Evolutionary conservation across 2,113 vertebrate species (phyloP).

Genomic region (Vidua macroura): DNA sequence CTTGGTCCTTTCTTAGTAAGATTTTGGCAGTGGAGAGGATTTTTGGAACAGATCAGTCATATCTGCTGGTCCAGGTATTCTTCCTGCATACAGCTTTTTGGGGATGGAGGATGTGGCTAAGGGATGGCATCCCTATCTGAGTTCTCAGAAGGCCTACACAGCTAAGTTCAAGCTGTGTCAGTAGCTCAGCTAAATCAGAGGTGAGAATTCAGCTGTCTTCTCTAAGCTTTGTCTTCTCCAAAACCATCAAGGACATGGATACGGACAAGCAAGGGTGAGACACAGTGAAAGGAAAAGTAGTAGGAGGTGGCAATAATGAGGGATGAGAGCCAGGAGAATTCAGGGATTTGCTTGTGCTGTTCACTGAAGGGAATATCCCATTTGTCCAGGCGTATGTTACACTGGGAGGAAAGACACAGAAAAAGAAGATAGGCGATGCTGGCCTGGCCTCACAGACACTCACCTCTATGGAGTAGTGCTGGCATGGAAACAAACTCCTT

Average conservation of each 20-base stretch:
- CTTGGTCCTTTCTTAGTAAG: background rate
- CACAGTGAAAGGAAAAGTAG: background rate
- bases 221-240: background rate
- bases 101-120: background rate
- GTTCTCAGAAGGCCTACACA: background rate
- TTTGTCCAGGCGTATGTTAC: background rate
- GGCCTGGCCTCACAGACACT: background rate
- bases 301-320: background rate
- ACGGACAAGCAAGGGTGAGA: background rate
- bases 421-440: background rate
- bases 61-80: background rate
- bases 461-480: background rate
- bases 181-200: background rate
- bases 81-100: background rate
- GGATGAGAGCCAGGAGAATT: background rate
- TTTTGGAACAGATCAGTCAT: background rate
- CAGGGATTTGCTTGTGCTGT: background rate
- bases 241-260: background rate
- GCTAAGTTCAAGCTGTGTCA: background rate
- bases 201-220: background rate
- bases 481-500: background rate
- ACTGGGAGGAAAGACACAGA: background rate
- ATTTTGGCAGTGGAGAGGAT: background rate
- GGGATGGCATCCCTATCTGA: background rate
- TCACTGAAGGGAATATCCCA: background rate